Evolutionary conservation across 2,888 invertebrate genomes (phyloP).

Genomic region (Thecophora atra): DNA sequence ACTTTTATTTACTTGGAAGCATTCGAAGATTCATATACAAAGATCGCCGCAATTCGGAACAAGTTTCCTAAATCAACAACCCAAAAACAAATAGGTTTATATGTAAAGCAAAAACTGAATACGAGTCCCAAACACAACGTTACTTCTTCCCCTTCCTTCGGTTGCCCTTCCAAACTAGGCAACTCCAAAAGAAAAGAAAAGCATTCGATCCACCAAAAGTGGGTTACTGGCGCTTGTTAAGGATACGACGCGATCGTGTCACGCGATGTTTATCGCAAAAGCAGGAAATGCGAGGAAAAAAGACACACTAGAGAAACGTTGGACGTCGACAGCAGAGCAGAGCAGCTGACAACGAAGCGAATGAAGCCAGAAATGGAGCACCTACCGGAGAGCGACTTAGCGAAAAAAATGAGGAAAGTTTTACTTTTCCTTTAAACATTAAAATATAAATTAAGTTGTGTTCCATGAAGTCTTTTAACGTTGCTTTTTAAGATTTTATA

Average conservation of each 20-base stretch:
- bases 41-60: not conserved
- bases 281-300: no score
- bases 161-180: not conserved
- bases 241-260: constrained; percentile 50
- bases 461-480: no score
- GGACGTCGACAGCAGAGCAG: no score
- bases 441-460: no score
- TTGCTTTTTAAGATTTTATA: no score
- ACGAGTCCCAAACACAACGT: not conserved
- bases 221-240: constrained; percentile 51
- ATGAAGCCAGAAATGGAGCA: no score
- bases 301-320: no score
- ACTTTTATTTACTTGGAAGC: not conserved
- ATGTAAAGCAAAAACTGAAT: no score
- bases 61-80: not conserved
- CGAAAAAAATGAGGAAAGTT: no score
- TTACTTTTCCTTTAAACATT: no score
- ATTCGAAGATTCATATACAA: not conserved
- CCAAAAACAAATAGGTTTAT: not conserved
- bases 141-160: not conserved
- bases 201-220: constrained; percentile 25
- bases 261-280: constrained; percentile 45
- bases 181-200: constrained; percentile 1
- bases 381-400: no score
- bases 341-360: no score